A percentile compares a stretch with the other conserved stretches of the same genome.
phyloP scores from a whole-genome alignment of 2,113 vertebrate genomes.

The Pheucticus melanocephalus region DNA sequence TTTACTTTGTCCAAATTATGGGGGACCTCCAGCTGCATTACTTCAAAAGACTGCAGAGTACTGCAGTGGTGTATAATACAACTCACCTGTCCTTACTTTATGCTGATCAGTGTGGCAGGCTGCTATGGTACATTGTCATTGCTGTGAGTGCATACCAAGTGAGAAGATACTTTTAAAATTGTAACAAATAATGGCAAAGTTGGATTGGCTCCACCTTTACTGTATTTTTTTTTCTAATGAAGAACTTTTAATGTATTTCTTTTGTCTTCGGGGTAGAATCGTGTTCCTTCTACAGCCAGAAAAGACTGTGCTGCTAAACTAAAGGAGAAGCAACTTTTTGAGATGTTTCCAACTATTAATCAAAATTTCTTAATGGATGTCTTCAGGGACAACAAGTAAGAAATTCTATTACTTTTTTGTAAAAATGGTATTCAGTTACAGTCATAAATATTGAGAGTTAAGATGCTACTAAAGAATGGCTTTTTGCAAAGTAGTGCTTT shows the following conservation, averaged over 20 bases:
- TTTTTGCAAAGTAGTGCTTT: background rate
- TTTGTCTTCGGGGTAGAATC: constrained; percentile 75
- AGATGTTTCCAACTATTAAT: constrained; percentile 89
- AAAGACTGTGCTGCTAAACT: constrained; percentile 86
- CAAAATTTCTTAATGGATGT: constrained; percentile 89
- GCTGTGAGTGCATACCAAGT: background rate
- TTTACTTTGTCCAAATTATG: background rate
- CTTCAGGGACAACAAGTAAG: constrained; percentile 95
- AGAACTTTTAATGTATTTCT: background rate
- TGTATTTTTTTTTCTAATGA: constrained; percentile 6
- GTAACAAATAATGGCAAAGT: background rate
- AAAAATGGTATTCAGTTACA: background rate
- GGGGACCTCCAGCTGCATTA: background rate
- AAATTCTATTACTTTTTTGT: background rate
- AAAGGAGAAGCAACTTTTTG: constrained; percentile 89
- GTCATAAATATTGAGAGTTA: background rate
- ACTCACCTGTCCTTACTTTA: background rate
- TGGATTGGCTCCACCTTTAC: background rate
- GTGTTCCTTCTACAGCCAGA: constrained; percentile 72
- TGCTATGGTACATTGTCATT: background rate
- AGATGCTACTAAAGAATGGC: background rate
- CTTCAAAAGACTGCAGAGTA: background rate
- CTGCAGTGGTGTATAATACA: background rate
- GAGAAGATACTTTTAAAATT: background rate
- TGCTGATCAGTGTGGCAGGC: background rate